Evolutionary conservation across 2,113 vertebrate species (phyloP), one percentile per base, ranked within the genome.

Genomic region (Esox niger): DNA sequence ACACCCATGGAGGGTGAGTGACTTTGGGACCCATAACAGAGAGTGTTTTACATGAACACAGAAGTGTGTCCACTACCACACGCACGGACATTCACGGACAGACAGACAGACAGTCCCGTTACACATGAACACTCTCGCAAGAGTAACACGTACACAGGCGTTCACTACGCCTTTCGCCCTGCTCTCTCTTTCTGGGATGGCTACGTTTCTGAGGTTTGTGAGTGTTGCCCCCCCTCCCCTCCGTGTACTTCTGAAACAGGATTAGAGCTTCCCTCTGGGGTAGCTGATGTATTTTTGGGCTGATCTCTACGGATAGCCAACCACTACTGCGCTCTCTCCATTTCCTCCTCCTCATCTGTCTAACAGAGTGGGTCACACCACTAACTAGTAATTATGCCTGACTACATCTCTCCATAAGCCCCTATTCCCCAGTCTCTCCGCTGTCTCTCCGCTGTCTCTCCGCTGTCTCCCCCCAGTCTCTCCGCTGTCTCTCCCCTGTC

Each of bases 1-100:
- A 98, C 97, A 31, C 97, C 97, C 56, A 99, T 99, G 97, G 97
- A 99, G 92, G 97, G 97, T 98, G 15, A 89, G 95, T 35, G 13
- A 43, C 38, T 43, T 43, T 43, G 38, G 38, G 11, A 43, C 38
- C 17, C 15, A 15, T 43, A n/a, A n/a, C n/a, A n/a, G n/a, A n/a
- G n/a, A n/a, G 13, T 43, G 13, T 17, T 43, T 17, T 15, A 43
- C 46, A 68, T 29, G 38, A n/a, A 64, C 26, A 62, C 46, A 0
- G 54, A 67, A 55, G 75, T 25, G 68, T 35, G 38, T 27, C 23
- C 56, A 61, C 17, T 47, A 56, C 47, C 35, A 69, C 52, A 67
- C 29, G 56, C 47, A 35, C 10, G 25, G 2, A 33, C 20, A 33
- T 30, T 33, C 30, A 25, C 29, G 56, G 49, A 56, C 20, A 26